Percentiles rank a stretch among this genome's conserved stretches.
Conservation (phyloP, 2,888 invertebrate genomes). For the Mythimna lalbum region DNA sequence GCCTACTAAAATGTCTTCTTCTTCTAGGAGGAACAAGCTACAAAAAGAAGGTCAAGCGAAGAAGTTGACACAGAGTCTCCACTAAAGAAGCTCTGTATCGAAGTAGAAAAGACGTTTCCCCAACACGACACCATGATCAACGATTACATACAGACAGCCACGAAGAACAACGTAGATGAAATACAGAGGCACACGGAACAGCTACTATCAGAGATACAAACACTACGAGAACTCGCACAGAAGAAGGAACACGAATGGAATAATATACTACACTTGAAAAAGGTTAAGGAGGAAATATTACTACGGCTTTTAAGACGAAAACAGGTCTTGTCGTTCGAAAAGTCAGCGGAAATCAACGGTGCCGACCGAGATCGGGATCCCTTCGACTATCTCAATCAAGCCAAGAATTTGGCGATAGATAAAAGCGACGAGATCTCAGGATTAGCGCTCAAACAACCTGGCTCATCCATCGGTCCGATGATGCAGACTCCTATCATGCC, state of each 20-base stretch:
- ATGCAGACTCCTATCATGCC: conserved; percentile 83
- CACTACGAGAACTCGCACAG: conserved; percentile 93
- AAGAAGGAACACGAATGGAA: conserved; percentile 97
- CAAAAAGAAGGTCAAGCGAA: conserved; percentile 82
- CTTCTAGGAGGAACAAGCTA: conserved; percentile 82
- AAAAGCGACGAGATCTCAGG: conserved; percentile 89
- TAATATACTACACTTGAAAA: conserved; percentile 94
- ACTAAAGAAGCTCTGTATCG: conserved; percentile 86
- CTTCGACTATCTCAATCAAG: conserved; percentile 84
- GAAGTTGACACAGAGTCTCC: conserved; percentile 87
- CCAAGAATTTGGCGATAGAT: conserved; percentile 85
- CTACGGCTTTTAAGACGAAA: conserved; percentile 93
- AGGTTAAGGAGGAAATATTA: conserved; percentile 95
- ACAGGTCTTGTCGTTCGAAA: conserved; percentile 91
- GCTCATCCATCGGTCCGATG: conserved; percentile 78
- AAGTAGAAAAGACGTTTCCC: conserved; percentile 88
- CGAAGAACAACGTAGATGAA: conserved; percentile 91
- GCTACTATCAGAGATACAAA: conserved; percentile 92
- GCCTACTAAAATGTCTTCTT: conserved; percentile 17
- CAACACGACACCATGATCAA: conserved; percentile 91
- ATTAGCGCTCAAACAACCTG: conserved; percentile 82
- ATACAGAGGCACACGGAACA: conserved; percentile 92
- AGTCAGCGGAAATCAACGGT: conserved; percentile 83
- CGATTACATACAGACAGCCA: conserved; percentile 92
- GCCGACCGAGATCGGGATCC: conserved; percentile 80